Conservation (phyloP, 1,140 invertebrate species). For the Drosophila tristis region DNA sequence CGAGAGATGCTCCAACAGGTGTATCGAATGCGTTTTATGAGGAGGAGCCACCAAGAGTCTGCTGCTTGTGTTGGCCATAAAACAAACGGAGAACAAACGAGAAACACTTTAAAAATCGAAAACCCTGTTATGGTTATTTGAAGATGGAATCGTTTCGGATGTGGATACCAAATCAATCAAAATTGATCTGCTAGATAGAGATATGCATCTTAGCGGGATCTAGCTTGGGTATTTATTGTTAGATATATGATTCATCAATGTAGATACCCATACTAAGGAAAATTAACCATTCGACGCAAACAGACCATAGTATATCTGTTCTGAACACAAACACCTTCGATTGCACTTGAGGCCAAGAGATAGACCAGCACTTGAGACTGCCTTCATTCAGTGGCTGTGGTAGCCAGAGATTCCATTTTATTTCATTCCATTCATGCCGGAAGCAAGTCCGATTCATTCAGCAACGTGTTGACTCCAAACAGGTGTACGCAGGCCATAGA, state of each 20-base stretch:
- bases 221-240: background rate
- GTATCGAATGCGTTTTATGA: slow-evolving; percentile 16
- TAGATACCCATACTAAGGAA: slow-evolving; percentile 1
- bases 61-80: slow-evolving; percentile 20
- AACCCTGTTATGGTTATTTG: background rate
- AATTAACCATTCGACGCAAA: no score
- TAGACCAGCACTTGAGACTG: slow-evolving; percentile 34
- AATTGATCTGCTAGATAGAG: no score
- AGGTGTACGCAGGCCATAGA: slow-evolving; percentile 72
- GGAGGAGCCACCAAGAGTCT: slow-evolving; percentile 12
- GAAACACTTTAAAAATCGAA: background rate
- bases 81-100: background rate
- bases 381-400: slow-evolving; percentile 16
- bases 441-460: slow-evolving; percentile 60
- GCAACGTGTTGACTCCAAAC: slow-evolving; percentile 66
- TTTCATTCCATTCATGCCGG: slow-evolving; percentile 66
- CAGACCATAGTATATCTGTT: no score
- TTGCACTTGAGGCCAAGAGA: slow-evolving; percentile 34
- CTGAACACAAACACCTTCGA: slow-evolving; percentile 14
- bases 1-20: slow-evolving; percentile 33
- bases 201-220: background rate
- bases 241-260: background rate
- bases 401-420: slow-evolving; percentile 28
- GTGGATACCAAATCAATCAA: background rate
- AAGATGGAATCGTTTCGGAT: slow-evolving; percentile 23